Evolutionary conservation across 2,113 vertebrate genomes (phyloP).

Genomic region (Phylloscopus trochiloides): DNA sequence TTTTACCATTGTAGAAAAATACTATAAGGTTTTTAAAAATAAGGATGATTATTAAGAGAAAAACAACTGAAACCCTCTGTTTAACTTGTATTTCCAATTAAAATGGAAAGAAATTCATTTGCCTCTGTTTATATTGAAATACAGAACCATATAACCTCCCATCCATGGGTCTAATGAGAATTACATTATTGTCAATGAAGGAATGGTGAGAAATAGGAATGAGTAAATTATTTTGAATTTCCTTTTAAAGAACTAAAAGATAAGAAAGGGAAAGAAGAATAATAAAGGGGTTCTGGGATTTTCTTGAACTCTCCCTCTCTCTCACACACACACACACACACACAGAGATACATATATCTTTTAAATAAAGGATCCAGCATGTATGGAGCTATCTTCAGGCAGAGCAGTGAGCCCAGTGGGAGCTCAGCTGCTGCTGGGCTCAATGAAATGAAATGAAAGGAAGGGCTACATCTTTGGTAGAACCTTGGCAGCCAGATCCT

Average conservation of each 20-base stretch:
- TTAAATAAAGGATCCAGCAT: neutral
- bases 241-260: neutral
- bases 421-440: neutral
- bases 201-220: neutral
- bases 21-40: neutral
- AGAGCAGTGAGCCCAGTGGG: neutral
- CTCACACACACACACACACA: too few relatives aligned
- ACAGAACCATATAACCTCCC: neutral
- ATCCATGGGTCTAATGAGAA: neutral
- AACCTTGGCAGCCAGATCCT: neutral
- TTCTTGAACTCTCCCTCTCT: neutral
- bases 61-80: neutral
- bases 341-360: neutral
- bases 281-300: neutral
- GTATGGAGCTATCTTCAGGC: neutral
- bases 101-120: neutral
- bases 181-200: neutral
- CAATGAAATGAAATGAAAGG: neutral
- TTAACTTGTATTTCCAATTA: neutral
- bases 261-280: neutral
- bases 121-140: neutral
- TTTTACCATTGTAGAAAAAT: neutral
- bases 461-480: neutral
- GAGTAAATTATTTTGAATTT: neutral
- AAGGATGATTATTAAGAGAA: neutral